Evolutionary conservation across 2,888 invertebrate genomes (phyloP), one percentile per base, ranked within the genome.

Genomic region (Drosophila meridiana): DNA sequence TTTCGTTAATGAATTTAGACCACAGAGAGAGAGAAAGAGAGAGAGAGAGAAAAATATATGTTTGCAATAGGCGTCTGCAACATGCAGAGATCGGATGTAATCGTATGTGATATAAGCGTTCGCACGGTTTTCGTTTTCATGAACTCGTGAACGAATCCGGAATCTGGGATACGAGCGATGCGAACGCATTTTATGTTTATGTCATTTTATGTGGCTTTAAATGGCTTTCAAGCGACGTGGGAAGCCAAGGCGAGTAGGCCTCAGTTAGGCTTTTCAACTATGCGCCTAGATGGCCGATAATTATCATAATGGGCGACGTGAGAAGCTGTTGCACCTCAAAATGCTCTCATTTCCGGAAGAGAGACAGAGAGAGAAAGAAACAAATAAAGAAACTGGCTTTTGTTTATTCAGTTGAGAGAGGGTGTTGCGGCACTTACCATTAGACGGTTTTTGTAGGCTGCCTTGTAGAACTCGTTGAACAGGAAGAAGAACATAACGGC

Each of bases 401-500:
- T 28, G 28, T 13, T 47, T 45, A 43, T 4, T 2, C 45, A 45
- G 13, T 7, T 28, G 14, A 13, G 14, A 48, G 28, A 14, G 48
- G 9, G 32, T 50, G n/a, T 32, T 50, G 9, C 9, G 48, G 48
- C 50, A 90, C 93, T 90, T 84, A 91, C 92, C 90, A 82, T 85
- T 66, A 92, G 90, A 80, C 92, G 92, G 79, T 90, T 93, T 87
- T 88, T 93, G 94, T 97, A 97, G 26, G 96, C 95, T 92, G 96
- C 95, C 92, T 96, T 96, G 95, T 98, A 99, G 94, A 98, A 99
- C 93, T 98, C 97, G 91, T 96, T 97, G 95, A 99, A 99, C 73
- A 99, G 95, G 95, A 98, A 96, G 95, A 98, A 97, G 96, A 99
- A 99, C 96, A 99, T 97, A 80, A 98, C 96, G 2, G 98, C 98